Percentiles rank a stretch among this genome's conserved stretches.
Evolutionary conservation across 1,140 invertebrate genomes (phyloP).

Genomic region (Anoplophora glabripennis): DNA sequence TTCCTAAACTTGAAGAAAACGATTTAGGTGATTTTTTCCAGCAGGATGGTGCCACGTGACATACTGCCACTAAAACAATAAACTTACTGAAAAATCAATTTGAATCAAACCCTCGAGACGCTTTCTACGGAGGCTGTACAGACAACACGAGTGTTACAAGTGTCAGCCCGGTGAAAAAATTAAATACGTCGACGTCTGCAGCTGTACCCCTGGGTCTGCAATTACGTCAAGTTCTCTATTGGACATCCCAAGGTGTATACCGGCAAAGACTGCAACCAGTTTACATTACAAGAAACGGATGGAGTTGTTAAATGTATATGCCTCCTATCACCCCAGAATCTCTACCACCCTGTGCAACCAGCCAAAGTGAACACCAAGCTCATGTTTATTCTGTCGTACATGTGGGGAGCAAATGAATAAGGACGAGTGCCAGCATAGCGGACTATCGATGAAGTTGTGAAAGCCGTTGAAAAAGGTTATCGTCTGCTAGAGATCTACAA

Average conservation of each 20-base stretch:
- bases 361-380: conserved; percentile 36
- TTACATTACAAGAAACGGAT: conserved; percentile 20
- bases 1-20: no score
- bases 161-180: conserved; percentile 39
- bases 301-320: conserved; percentile 39
- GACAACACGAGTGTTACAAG: conserved; percentile 41
- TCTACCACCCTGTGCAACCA: conserved; percentile 44
- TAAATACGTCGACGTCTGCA: conserved; percentile 44
- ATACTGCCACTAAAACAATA: background rate
- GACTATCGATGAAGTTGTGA: conserved; percentile 44
- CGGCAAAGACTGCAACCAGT: conserved; percentile 6
- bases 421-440: conserved; percentile 36
- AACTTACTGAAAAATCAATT: no score
- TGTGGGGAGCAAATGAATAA: conserved; percentile 23
- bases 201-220: no score
- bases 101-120: background rate
- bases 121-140: conserved; percentile 44
- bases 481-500: conserved; percentile 40
- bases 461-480: conserved; percentile 33
- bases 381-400: conserved; percentile 40
- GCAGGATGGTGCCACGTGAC: background rate
- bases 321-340: conserved; percentile 37
- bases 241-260: conserved; percentile 39
- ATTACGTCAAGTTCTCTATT: conserved; percentile 42
- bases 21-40: no score